Conservation (phyloP, 2,113 vertebrate genomes). For the Microtus oregoni region DNA sequence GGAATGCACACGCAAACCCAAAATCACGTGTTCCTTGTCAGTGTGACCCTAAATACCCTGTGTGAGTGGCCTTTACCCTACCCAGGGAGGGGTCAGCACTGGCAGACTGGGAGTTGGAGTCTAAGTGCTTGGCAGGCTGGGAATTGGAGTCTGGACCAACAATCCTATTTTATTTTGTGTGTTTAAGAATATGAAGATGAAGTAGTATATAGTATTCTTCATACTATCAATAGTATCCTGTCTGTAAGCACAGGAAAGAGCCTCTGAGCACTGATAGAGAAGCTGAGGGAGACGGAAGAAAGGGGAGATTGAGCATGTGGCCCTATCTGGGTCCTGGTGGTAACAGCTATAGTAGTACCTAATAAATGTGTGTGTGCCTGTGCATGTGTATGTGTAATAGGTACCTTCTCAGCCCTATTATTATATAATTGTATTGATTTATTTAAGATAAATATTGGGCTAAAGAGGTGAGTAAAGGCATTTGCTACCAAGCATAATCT, state of each 20-base stretch:
- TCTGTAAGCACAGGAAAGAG: neutral
- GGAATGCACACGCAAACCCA: too few species aligned
- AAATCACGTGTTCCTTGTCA: too few species aligned
- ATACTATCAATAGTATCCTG: neutral
- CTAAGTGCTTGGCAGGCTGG: too few species aligned
- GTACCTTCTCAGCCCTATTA: neutral
- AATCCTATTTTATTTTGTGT: constrained; percentile 9
- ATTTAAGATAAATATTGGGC: neutral
- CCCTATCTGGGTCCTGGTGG: neutral
- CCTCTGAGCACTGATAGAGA: neutral
- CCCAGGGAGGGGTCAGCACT: too few species aligned
- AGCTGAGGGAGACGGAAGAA: neutral
- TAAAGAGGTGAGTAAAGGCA: neutral
- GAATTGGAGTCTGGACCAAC: too few species aligned
- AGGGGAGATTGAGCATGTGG: neutral
- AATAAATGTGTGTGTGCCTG: neutral
- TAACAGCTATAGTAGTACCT: neutral
- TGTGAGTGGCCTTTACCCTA: too few species aligned
- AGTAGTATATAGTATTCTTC: neutral
- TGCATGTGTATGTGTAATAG: neutral
- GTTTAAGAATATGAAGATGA: constrained; percentile 18
- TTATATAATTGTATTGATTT: neutral
- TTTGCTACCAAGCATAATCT: neutral
- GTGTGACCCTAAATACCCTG: too few species aligned
- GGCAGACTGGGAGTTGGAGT: too few species aligned